Evolutionary conservation across 2,797 vertebrate genomes (phyloP).

Genomic region (Telmatherina bonti): DNA sequence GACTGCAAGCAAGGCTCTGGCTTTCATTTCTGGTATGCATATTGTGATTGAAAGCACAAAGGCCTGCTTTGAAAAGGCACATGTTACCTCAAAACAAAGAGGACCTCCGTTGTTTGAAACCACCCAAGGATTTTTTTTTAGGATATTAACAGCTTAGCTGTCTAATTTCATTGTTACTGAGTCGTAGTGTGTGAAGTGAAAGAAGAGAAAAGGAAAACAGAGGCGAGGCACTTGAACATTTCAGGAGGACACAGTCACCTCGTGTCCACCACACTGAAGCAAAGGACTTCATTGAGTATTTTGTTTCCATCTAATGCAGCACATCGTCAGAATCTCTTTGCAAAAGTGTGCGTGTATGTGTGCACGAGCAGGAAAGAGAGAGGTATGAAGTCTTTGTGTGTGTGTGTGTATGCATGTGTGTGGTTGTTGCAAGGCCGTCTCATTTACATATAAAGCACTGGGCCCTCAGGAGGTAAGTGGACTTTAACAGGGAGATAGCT

Average conservation of each 20-base stretch:
- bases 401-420: conserved; percentile 19
- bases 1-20: conserved; percentile 9
- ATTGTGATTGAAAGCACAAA: conserved; percentile 45
- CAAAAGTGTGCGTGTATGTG: conserved; percentile 2
- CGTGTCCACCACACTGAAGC: conserved; percentile 42
- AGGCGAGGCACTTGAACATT: conserved; percentile 20
- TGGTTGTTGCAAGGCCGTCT: conserved; percentile 70
- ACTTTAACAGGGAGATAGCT: conserved; percentile 81
- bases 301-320: conserved; percentile 69
- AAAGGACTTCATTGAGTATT: conserved; percentile 68
- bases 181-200: conserved; percentile 15
- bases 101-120: conserved; percentile 21
- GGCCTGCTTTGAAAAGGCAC: conserved; percentile 36
- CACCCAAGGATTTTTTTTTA: conserved; percentile 28
- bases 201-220: conserved; percentile 34
- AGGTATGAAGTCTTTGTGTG: conserved; percentile 20
- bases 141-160: conserved; percentile 49
- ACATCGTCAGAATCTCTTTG: conserved; percentile 42
- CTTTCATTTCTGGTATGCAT: conserved; percentile 49
- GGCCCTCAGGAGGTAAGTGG: conserved; percentile 77
- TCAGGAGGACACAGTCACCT: conserved; percentile 61
- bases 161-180: conserved; percentile 52
- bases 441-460: conserved; percentile 82
- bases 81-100: conserved; percentile 31
- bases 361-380: conserved; percentile 5